Evolutionary conservation across 2,113 vertebrate species (phyloP).

Genomic region (Lipotes vexillifer): DNA sequence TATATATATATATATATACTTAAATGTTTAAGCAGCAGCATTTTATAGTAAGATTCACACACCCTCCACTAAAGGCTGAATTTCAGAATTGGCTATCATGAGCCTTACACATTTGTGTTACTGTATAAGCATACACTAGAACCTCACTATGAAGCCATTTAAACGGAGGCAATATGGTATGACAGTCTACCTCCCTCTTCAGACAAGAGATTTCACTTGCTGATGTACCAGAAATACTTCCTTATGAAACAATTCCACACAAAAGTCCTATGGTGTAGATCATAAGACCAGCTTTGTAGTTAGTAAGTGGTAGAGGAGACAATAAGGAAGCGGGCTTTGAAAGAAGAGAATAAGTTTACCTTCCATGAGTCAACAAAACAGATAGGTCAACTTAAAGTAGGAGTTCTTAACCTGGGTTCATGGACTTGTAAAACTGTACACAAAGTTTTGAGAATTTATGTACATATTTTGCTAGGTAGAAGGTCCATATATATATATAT

Average conservation of each 20-base stretch:
- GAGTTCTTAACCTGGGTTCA: not conserved
- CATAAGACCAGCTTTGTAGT: not conserved
- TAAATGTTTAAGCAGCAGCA: slow-evolving; percentile 18
- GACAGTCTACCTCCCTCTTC: not conserved
- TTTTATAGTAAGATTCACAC: slow-evolving; percentile 1
- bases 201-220: not conserved
- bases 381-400: not conserved
- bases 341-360: not conserved
- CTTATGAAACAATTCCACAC: not conserved
- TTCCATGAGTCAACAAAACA: not conserved
- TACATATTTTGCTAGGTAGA: slow-evolving; percentile 11
- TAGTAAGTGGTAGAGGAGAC: not conserved
- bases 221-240: not conserved
- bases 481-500: not conserved
- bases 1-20: not conserved
- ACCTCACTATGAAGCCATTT: not conserved
- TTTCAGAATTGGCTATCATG: not conserved
- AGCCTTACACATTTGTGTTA: not conserved
- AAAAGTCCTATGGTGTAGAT: not conserved
- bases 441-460: not conserved
- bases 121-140: not conserved
- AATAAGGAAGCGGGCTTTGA: not conserved
- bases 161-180: not conserved
- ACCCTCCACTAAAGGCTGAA: not conserved
- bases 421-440: not conserved